A percentile compares a stretch with the other conserved stretches of the same genome.
These are phyloP conservation scores for Muntiacus reevesi DNA, from an alignment of 2,113 vertebrate species.

Conservation along the genomic window DNA sequence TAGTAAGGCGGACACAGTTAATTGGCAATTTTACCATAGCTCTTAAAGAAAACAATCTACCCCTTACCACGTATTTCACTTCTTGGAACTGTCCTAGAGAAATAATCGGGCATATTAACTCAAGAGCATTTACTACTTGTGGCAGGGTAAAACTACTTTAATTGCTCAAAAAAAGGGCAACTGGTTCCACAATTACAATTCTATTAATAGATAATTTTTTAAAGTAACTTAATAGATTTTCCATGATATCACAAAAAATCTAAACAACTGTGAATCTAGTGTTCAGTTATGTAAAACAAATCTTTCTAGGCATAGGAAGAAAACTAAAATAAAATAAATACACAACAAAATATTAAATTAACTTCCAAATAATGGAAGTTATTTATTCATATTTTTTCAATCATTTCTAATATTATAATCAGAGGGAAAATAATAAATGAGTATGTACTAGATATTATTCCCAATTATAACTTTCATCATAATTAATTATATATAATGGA, in stretches of 20 bases:
- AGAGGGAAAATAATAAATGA: not conserved
- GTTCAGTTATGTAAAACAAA: not conserved
- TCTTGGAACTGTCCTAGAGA: conserved; percentile 31
- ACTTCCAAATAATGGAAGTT: not conserved
- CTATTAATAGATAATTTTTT: not conserved
- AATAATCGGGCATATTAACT: not conserved
- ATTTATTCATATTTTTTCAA: not conserved
- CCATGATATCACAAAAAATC: not conserved
- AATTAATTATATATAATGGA: not conserved
- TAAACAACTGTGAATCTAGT: not conserved
- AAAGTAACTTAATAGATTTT: conserved; percentile 12
- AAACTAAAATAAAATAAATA: not conserved
- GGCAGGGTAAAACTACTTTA: not conserved
- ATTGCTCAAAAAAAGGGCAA: not conserved
- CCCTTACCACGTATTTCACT: not conserved
- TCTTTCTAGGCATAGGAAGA: not conserved
- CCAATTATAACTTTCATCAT: not conserved
- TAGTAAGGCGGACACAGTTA: not conserved
- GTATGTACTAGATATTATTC: not conserved
- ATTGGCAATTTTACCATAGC: not conserved
- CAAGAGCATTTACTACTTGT: not conserved
- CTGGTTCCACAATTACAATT: not conserved
- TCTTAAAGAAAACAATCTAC: conserved; percentile 34
- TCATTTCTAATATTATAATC: not conserved
- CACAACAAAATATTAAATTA: not conserved